A percentile compares a stretch with the other conserved stretches of the same genome.
These are phyloP conservation scores for Phycodurus eques DNA, from an alignment of 2,113 vertebrate genomes.

Conservation along the genomic window DNA sequence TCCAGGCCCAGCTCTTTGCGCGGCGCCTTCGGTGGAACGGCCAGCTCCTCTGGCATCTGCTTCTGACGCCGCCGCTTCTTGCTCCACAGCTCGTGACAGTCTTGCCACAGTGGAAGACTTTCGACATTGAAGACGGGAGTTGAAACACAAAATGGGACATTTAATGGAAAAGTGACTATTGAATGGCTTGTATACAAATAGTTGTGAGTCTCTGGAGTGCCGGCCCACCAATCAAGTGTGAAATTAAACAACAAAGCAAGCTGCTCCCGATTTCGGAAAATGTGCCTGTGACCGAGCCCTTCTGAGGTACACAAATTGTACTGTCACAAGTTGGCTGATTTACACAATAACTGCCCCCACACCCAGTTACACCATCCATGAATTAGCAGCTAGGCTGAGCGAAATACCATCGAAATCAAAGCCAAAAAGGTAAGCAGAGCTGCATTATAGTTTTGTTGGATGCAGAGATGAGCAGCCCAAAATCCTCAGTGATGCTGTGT, in stretches of 20 bases:
- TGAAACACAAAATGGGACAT: too few species aligned
- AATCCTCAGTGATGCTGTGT: too few species aligned
- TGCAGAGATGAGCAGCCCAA: too few species aligned
- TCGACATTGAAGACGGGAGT: neutral
- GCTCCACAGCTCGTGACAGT: constrained; percentile 98
- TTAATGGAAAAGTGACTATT: neutral
- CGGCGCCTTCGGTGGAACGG: constrained; percentile 82
- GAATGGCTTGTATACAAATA: neutral
- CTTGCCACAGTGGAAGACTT: constrained; percentile 97
- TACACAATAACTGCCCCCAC: too few species aligned
- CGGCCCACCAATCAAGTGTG: too few species aligned
- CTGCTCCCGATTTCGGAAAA: too few species aligned
- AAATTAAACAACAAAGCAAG: neutral
- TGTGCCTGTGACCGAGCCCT: neutral
- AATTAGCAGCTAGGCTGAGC: neutral
- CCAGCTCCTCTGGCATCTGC: constrained; percentile 88
- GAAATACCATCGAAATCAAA: neutral
- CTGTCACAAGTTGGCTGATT: too few species aligned
- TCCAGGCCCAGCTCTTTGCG: constrained; percentile 92
- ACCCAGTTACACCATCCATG: too few species aligned
- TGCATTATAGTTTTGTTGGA: too few species aligned
- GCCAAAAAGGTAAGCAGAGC: too few species aligned
- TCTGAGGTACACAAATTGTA: too few species aligned
- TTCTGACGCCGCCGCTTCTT: constrained; percentile 97
- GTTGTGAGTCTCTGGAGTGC: neutral